These are phyloP conservation scores for Platygyra sinensis DNA, from an alignment of 64 coral and sea anemone genomes.

Conservation along the genomic window DNA sequence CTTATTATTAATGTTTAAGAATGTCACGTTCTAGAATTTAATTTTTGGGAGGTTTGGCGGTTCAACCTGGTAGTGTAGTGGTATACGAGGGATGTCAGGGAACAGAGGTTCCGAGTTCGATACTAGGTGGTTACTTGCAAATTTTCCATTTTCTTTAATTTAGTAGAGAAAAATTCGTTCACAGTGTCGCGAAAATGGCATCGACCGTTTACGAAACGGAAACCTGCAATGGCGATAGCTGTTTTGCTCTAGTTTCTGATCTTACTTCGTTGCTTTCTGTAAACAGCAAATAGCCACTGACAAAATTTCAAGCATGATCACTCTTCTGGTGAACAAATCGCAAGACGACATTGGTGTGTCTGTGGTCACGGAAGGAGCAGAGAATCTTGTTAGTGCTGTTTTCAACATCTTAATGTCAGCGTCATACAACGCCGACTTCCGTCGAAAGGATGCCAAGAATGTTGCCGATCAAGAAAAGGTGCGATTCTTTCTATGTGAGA, in stretches of 20 bases:
- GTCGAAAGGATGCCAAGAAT: neutral
- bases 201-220: no score
- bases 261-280: neutral
- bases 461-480: neutral
- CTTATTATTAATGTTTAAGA: no score
- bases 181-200: no score
- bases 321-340: conserved; percentile 28
- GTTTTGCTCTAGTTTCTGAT: neutral
- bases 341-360: conserved; percentile 31
- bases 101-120: no score
- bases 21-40: no score
- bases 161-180: no score
- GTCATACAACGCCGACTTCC: conserved; percentile 26
- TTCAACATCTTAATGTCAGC: conserved; percentile 56
- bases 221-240: neutral
- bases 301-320: conserved; percentile 10
- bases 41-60: no score
- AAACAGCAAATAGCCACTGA: conserved; percentile 4
- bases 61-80: no score
- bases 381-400: conserved; percentile 39
- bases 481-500: neutral
- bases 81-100: no score
- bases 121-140: no score
- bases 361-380: conserved; percentile 9
- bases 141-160: no score